Evolutionary conservation across 2,888 invertebrate genomes (phyloP), one percentile per base, ranked within the genome.

Genomic region (Aplocera efformata): DNA sequence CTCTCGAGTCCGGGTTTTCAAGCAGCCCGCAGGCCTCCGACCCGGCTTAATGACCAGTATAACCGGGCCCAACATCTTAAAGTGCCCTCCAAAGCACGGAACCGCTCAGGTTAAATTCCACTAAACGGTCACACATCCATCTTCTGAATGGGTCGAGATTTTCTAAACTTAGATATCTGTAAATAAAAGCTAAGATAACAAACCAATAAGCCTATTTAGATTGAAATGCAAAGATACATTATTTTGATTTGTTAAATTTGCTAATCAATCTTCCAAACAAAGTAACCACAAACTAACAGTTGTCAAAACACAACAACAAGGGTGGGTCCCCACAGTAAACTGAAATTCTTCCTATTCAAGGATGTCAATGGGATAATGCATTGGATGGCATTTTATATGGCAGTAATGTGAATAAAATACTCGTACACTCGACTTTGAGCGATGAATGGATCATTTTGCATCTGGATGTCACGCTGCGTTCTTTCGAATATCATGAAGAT

Each of bases 181-280:
- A n/a, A n/a, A n/a, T n/a, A n/a, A n/a, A n/a, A n/a, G n/a, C n/a
- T n/a, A n/a, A n/a, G n/a, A n/a, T n/a, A n/a, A n/a, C n/a, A 20
- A 20, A 20, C 20, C 20, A 20, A 6, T 20, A 20, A 20, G 6
- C 4, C 6, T 20, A 20, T 20, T 20, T 20, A 20, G 6, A 6
- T 5, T 5, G 3, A 22, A 22, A n/a, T 22, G 5, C 3, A 7
- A 7, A 30, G 5, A 35, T 25, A 24, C 17, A 7, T 27, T 23
- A 17, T n/a, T 8, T n/a, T 31, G 34, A 46, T 46, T 29, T 56
- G 51, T 50, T 52, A 58, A 59, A 54, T 58, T 53, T 45, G 49
- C 59, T 61, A 58, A 74, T 77, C 74, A 67, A 74, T 77, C 77
- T 69, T 70, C 57, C 58, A 42, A 28, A 48, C 48, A 42, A 35